Conservation (phyloP, 2,888 invertebrate species). For the Adela reaumurella region DNA sequence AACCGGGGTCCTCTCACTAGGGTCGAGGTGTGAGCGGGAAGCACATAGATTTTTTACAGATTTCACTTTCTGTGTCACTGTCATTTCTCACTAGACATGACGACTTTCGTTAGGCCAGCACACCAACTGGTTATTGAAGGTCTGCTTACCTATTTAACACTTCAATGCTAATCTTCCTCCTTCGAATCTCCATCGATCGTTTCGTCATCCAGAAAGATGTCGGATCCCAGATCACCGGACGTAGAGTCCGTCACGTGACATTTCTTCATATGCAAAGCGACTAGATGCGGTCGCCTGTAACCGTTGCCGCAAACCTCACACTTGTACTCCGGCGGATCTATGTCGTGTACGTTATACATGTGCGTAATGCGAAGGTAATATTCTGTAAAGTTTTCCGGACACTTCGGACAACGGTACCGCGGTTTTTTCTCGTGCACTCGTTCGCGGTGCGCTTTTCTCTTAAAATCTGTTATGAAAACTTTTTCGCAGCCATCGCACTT, state of each 20-base stretch:
- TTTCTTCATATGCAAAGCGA: background rate
- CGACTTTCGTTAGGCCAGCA: too few species aligned
- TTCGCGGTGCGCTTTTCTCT: conserved; percentile 15
- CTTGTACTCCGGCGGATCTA: conserved; percentile 12
- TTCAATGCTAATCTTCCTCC: too few species aligned
- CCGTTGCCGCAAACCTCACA: conserved; percentile 15
- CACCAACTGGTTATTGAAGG: too few species aligned
- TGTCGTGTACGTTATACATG: conserved; percentile 14
- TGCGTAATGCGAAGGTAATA: conserved; percentile 7
- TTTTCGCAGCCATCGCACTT: conserved; percentile 27
- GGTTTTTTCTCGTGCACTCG: background rate
- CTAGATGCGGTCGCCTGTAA: conserved; percentile 8
- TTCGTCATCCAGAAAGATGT: too few species aligned
- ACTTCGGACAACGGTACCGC: conserved; percentile 19
- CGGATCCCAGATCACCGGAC: too few species aligned
- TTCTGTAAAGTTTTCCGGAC: conserved; percentile 26
- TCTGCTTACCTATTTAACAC: too few species aligned
- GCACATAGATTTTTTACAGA: too few species aligned
- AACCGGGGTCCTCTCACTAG: too few species aligned
- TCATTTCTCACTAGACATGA: too few species aligned
- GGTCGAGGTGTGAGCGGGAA: too few species aligned
- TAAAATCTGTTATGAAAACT: conserved; percentile 17
- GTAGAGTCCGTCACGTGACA: background rate
- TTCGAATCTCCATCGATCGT: too few species aligned
- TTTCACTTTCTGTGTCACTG: too few species aligned